phyloP scores from a whole-genome alignment of 2,797 vertebrate genomes.

The Bradypodion pumilum region DNA sequence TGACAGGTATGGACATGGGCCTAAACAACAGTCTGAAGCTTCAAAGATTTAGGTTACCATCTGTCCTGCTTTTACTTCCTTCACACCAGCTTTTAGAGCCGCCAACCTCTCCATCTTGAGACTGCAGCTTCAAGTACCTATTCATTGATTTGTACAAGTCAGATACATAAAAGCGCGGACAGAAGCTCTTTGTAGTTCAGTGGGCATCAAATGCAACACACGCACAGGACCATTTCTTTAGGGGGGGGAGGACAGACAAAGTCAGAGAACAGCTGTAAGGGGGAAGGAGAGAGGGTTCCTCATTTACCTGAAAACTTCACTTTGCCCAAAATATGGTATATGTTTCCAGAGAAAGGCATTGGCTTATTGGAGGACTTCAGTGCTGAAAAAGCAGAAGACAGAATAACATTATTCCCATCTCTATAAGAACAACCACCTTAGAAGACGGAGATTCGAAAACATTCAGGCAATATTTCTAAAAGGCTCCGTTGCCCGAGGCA shows the following conservation, averaged over 20 bases:
- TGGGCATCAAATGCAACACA: neutral
- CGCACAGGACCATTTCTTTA: neutral
- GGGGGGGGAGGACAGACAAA: neutral
- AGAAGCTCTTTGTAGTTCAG: too few relatives aligned
- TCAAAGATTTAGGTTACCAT: neutral
- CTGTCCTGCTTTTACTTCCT: neutral
- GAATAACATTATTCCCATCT: slow-evolving; percentile 6
- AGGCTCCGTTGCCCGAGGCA: neutral
- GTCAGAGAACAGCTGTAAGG: neutral
- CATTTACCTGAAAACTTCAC: slow-evolving; percentile 90
- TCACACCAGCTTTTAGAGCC: neutral
- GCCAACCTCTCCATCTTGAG: neutral
- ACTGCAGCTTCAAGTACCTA: neutral
- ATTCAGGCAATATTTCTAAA: neutral
- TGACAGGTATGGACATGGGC: too few relatives aligned
- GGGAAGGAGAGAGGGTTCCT: neutral
- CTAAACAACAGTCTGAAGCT: too few relatives aligned
- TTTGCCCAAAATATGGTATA: slow-evolving; percentile 93
- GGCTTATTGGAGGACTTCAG: slow-evolving; percentile 86
- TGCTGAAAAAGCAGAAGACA: slow-evolving; percentile 73
- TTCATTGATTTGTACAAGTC: neutral
- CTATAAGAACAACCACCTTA: too few relatives aligned
- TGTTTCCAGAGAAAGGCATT: slow-evolving; percentile 90
- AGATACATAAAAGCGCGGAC: too few relatives aligned
- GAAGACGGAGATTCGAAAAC: neutral